Conservation (phyloP, 23 tunicate species). For the Corella eumyota region DNA sequence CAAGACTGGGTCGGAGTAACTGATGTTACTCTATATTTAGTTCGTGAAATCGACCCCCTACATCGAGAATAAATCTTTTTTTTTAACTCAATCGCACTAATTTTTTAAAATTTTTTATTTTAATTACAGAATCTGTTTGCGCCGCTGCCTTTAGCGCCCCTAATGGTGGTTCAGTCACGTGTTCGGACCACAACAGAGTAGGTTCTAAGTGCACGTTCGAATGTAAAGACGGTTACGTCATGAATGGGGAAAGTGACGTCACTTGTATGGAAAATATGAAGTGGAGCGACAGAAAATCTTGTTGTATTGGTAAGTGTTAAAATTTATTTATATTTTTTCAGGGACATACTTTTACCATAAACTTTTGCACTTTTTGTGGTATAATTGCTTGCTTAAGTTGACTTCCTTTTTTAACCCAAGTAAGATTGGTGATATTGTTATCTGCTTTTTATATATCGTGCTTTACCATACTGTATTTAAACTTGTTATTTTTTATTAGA, state of each 20-base stretch:
- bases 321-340: neutral
- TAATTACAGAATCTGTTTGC: constrained; percentile 31
- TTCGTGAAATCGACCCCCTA: neutral
- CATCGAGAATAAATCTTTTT: neutral
- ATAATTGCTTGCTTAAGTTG: no score
- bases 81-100: neutral
- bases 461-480: no score
- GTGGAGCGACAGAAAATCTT: constrained; percentile 38
- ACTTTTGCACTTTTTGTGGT: no score
- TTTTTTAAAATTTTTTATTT: neutral
- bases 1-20: no score
- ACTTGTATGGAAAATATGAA: constrained; percentile 11
- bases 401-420: no score
- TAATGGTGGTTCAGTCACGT: constrained; percentile 28
- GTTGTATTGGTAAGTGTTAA: constrained; percentile 28
- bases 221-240: constrained; percentile 31
- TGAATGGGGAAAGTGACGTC: constrained; percentile 9
- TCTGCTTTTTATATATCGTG: no score
- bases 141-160: constrained; percentile 18
- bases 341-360: neutral
- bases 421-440: no score
- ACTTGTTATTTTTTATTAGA: constrained; percentile 17
- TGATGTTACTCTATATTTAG: neutral
- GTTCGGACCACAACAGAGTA: constrained; percentile 25
- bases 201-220: constrained; percentile 30